phyloP scores from a whole-genome alignment of 1,140 invertebrate genomes.

The Aphidius gifuensis region DNA sequence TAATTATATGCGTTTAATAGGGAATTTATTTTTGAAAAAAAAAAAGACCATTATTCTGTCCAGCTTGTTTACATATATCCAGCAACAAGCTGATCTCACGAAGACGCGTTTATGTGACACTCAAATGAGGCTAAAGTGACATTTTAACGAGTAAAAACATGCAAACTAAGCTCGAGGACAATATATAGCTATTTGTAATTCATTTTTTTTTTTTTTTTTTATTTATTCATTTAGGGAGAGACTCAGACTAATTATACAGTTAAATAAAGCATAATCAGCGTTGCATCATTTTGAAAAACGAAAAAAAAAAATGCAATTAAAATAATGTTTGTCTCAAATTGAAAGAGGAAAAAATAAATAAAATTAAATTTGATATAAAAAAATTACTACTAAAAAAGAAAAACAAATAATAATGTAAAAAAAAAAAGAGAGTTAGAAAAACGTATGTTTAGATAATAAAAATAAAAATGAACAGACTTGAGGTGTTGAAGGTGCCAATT shows the following conservation, averaged over 20 bases:
- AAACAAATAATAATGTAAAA: background rate
- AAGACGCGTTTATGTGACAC: background rate
- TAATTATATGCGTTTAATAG: background rate
- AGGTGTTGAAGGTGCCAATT: slow-evolving; percentile 24
- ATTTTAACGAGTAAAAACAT: slow-evolving; percentile 8
- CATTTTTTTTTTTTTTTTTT: background rate
- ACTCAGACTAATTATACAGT: too few relatives aligned
- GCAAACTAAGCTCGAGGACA: slow-evolving; percentile 5
- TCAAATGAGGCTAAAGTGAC: slow-evolving; percentile 12
- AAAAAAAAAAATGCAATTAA: too few relatives aligned
- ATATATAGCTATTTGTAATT: background rate
- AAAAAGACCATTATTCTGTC: background rate
- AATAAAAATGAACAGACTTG: slow-evolving; percentile 8
- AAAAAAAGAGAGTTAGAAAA: slow-evolving; percentile 15
- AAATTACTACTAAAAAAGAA: background rate
- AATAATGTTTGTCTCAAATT: too few relatives aligned
- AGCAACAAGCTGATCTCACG: background rate
- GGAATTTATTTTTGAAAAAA: too few relatives aligned
- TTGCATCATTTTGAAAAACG: too few relatives aligned
- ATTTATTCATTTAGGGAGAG: background rate
- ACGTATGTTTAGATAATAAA: too few relatives aligned
- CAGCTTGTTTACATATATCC: background rate
- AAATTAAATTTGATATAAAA: too few relatives aligned
- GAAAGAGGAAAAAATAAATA: too few relatives aligned
- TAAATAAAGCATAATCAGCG: too few relatives aligned